Evolutionary conservation across 1,140 invertebrate species (phyloP).

Genomic region (Apis cerana): DNA sequence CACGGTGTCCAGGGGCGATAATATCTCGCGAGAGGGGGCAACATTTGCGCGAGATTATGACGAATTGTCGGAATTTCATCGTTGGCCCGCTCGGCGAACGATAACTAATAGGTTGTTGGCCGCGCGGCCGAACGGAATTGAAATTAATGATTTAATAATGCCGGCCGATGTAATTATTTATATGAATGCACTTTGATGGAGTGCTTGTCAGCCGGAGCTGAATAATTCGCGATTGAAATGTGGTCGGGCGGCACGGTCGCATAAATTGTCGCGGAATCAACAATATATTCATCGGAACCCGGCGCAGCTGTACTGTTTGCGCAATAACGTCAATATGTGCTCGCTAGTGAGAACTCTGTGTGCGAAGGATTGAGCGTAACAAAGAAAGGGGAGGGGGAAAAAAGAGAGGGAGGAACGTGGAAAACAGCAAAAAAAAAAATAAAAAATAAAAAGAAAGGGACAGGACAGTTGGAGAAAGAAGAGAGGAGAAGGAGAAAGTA

Average conservation of each 20-base stretch:
- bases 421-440: background rate
- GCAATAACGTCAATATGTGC: slow-evolving; percentile 66
- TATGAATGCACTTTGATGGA: slow-evolving; percentile 73
- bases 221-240: slow-evolving; percentile 74
- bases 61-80: slow-evolving; percentile 62
- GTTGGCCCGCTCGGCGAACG: slow-evolving; percentile 46
- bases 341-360: slow-evolving; percentile 48
- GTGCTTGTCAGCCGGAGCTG: slow-evolving; percentile 68
- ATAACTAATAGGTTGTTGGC: slow-evolving; percentile 67
- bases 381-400: background rate
- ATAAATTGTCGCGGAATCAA: slow-evolving; percentile 75
- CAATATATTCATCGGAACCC: slow-evolving; percentile 73
- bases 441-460: no score
- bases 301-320: slow-evolving; percentile 57
- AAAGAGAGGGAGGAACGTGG: no score
- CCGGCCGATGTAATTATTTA: slow-evolving; percentile 73
- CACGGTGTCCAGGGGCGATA: background rate
- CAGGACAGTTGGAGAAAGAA: background rate
- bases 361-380: slow-evolving; percentile 21
- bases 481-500: background rate
- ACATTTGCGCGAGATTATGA: slow-evolving; percentile 47
- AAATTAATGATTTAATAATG: slow-evolving; percentile 73
- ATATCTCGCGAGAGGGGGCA: slow-evolving; percentile 9
- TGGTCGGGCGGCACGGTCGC: slow-evolving; percentile 63
- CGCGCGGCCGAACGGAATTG: slow-evolving; percentile 57